Percentiles rank a stretch among this genome's conserved stretches.
These are phyloP conservation scores for Neodiprion fabricii DNA, from an alignment of 1,140 invertebrate genomes.

Conservation along the genomic window DNA sequence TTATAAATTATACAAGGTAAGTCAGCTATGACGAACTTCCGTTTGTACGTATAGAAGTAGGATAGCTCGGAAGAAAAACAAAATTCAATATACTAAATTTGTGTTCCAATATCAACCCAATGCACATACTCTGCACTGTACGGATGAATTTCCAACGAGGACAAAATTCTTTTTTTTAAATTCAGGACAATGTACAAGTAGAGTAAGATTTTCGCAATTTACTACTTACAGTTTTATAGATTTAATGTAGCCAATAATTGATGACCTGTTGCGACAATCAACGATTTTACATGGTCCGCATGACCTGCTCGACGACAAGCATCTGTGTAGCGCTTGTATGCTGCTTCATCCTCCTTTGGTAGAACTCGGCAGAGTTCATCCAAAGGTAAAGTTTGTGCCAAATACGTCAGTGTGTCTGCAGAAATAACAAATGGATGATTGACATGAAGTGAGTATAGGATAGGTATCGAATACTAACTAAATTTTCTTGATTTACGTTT, in stretches of 20 bases:
- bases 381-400: conserved; percentile 58
- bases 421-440: conserved; percentile 15
- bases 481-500: conserved; percentile 6
- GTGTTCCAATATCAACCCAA: no score
- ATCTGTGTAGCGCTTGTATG: conserved; percentile 60
- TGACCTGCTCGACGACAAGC: conserved; percentile 65
- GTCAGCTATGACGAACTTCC: no score
- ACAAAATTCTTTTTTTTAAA: no score
- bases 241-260: conserved; percentile 65
- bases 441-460: background rate
- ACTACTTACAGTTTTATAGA: conserved; percentile 46
- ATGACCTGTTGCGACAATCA: conserved; percentile 68
- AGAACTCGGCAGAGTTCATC: conserved; percentile 60
- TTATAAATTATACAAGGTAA: no score
- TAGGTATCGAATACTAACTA: conserved; percentile 18
- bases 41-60: no score
- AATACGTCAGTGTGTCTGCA: conserved; percentile 61
- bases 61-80: no score
- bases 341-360: conserved; percentile 53
- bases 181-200: no score
- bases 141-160: no score
- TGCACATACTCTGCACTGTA: no score
- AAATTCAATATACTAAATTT: no score
- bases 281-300: conserved; percentile 67
- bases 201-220: background rate